Percentiles rank a stretch among this genome's conserved stretches.
These are phyloP conservation scores for Phortica variegata DNA, from an alignment of 1,140 invertebrate species.

Conservation along the genomic window DNA sequence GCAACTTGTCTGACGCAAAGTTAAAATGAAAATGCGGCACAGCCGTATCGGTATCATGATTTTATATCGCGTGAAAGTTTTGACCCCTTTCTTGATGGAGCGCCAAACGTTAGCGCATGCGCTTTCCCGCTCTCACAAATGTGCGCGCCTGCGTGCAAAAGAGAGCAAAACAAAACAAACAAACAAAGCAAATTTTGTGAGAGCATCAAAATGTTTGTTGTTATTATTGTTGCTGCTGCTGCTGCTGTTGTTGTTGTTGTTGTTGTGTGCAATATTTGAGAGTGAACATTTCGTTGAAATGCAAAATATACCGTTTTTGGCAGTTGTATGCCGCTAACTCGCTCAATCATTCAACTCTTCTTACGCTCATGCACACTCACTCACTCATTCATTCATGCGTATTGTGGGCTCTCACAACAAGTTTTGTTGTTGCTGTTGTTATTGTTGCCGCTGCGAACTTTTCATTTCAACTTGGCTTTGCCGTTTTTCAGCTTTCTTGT, in stretches of 20 bases:
- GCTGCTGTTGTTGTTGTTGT: too few relatives aligned
- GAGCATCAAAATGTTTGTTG: too few relatives aligned
- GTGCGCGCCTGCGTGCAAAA: too few relatives aligned
- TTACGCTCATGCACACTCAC: background rate
- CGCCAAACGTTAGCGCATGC: constrained; percentile 27
- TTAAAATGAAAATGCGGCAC: constrained; percentile 55
- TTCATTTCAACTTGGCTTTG: constrained; percentile 50
- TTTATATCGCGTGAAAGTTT: constrained; percentile 57
- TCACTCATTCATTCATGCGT: constrained; percentile 3
- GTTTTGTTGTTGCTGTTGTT: too few relatives aligned
- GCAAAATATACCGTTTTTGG: constrained; percentile 48
- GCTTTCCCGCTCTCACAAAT: too few relatives aligned
- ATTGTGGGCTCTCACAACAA: too few relatives aligned
- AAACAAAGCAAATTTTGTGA: constrained; percentile 9
- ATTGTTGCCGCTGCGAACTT: too few relatives aligned
- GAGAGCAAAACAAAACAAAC: constrained; percentile 9
- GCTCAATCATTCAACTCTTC: constrained; percentile 3
- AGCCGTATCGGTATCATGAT: constrained; percentile 48
- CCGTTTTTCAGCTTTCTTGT: constrained; percentile 32
- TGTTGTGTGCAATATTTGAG: too few relatives aligned
- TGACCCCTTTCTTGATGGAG: constrained; percentile 47
- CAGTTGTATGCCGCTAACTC: constrained; percentile 2
- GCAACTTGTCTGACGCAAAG: constrained; percentile 42
- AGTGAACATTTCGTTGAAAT: too few relatives aligned
- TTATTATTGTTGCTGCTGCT: too few relatives aligned